A percentile compares a stretch with the other conserved stretches of the same genome.
Evolutionary conservation across 2,113 vertebrate genomes (phyloP).

Genomic region (Gopherus evgoodei): DNA sequence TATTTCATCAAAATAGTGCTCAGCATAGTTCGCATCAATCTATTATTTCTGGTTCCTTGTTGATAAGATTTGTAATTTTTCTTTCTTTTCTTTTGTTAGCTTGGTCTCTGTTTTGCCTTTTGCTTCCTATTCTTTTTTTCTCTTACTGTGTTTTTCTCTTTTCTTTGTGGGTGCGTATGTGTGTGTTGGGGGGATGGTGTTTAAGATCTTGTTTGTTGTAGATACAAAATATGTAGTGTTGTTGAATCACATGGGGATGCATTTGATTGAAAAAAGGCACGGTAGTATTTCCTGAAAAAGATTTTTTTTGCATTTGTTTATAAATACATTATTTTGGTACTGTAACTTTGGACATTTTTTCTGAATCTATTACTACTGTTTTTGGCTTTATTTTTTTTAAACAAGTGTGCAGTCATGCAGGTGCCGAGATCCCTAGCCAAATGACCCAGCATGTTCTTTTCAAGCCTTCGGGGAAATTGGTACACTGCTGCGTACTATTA

Average conservation of each 20-base stretch:
- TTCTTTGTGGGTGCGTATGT: constrained; percentile 46
- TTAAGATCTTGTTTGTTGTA: constrained; percentile 76
- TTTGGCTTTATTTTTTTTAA: not conserved
- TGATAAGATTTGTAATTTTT: constrained; percentile 23
- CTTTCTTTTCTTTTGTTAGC: constrained; percentile 24
- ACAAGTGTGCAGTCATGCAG: constrained; percentile 45
- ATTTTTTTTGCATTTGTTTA: constrained; percentile 79
- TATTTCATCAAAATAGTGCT: constrained; percentile 27
- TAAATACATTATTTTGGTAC: constrained; percentile 81
- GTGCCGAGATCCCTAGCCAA: constrained; percentile 60
- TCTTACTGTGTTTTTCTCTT: not conserved
- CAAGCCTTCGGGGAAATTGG: constrained; percentile 23
- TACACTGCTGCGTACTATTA: constrained; percentile 23
- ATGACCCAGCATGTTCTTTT: constrained; percentile 74
- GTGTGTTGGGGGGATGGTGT: constrained; percentile 58
- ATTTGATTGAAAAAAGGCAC: constrained; percentile 78
- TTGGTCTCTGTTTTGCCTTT: constrained; percentile 31
- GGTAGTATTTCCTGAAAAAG: constrained; percentile 76
- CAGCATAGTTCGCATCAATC: not conserved
- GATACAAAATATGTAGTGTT: constrained; percentile 72
- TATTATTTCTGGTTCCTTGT: constrained; percentile 36
- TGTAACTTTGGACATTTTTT: constrained; percentile 71
- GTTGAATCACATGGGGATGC: constrained; percentile 80
- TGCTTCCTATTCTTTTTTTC: not conserved
- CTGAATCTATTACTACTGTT: constrained; percentile 9